phyloP scores from a whole-genome alignment of 2,113 vertebrate genomes.

The Cepphus grylle region DNA sequence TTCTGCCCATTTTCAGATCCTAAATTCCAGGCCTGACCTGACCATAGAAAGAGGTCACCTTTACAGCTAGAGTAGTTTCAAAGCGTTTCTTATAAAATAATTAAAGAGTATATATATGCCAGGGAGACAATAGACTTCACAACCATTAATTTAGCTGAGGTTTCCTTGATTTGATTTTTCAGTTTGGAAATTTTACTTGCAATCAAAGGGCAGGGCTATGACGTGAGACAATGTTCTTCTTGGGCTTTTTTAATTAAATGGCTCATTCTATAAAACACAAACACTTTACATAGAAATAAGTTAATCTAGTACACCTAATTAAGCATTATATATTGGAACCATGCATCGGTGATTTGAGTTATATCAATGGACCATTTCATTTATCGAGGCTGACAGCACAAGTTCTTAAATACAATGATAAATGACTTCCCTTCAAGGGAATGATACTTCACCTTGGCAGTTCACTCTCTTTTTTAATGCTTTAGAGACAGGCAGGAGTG shows the following conservation, averaged over 20 bases:
- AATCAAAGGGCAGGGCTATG: not conserved
- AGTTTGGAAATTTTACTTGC: slow-evolving; percentile 8
- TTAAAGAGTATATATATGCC: not conserved
- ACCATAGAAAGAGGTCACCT: not conserved
- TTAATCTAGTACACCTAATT: slow-evolving; percentile 70
- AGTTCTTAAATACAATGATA: slow-evolving; percentile 71
- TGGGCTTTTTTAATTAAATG: slow-evolving; percentile 24
- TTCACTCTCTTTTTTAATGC: slow-evolving; percentile 47
- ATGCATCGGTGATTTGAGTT: slow-evolving; percentile 59
- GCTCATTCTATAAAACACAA: slow-evolving; percentile 50
- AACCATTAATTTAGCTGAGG: not conserved
- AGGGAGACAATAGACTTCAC: not conserved
- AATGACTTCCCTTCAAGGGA: slow-evolving; percentile 65
- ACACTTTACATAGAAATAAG: slow-evolving; percentile 68
- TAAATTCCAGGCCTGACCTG: not conserved
- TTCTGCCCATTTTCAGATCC: not conserved
- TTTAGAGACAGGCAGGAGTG: slow-evolving; percentile 35
- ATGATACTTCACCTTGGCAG: slow-evolving; percentile 69
- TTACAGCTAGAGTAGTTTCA: not conserved
- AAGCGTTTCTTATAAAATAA: not conserved
- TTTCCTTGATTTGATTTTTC: slow-evolving; percentile 9
- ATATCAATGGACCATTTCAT: slow-evolving; percentile 62
- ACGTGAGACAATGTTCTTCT: not conserved
- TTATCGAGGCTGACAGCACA: slow-evolving; percentile 69
- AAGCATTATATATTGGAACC: slow-evolving; percentile 62